These are phyloP conservation scores for Dorcus hopei DNA, from an alignment of 2,888 invertebrate species.

Conservation along the genomic window DNA sequence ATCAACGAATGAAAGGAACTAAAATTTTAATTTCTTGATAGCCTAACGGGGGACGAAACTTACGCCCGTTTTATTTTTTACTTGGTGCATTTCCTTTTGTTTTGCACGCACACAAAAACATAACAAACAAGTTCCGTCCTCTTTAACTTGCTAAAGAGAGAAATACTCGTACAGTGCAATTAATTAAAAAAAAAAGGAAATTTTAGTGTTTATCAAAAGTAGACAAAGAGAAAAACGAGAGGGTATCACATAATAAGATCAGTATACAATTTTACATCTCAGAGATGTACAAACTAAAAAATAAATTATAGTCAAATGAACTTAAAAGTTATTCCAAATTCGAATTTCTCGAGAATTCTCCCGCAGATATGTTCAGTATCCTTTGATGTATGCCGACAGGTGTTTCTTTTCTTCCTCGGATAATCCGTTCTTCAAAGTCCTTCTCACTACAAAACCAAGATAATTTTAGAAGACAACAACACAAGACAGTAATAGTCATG, in stretches of 20 bases:
- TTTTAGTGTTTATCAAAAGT: conserved; percentile 1
- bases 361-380: conserved; percentile 54
- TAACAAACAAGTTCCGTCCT: too few species aligned
- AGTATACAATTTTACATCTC: conserved; percentile 36
- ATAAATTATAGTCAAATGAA: conserved; percentile 24
- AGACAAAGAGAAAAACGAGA: conserved; percentile 11
- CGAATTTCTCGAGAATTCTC: background rate
- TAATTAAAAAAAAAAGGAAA: too few species aligned
- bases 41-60: background rate
- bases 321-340: conserved; percentile 15
- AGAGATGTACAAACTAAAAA: conserved; percentile 24
- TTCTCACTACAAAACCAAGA: conserved; percentile 62
- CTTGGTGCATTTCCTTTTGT: too few species aligned
- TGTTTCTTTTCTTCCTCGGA: conserved; percentile 79
- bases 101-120: too few species aligned
- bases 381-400: conserved; percentile 70
- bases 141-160: too few species aligned
- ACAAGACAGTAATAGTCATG: too few species aligned
- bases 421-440: conserved; percentile 77
- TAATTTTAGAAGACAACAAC: background rate
- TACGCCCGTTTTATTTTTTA: background rate
- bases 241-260: conserved; percentile 45
- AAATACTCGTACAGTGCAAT: too few species aligned
- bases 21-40: background rate
- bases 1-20: background rate